Evolutionary conservation across 2,888 invertebrate genomes (phyloP).

Genomic region (Mythimna lalbum): DNA sequence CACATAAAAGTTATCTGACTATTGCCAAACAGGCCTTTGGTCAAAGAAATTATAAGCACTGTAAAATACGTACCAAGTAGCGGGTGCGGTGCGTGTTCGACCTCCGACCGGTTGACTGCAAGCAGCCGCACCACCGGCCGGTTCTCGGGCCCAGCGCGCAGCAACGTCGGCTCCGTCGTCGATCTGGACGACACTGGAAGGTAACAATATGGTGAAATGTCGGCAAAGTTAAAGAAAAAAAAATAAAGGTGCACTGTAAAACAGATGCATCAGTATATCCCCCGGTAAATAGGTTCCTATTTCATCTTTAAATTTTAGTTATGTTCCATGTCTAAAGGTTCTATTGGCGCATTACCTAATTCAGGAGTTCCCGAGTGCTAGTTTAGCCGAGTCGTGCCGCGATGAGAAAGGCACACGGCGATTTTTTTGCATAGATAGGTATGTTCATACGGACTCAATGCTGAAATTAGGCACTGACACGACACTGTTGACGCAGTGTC

Average conservation of each 20-base stretch:
- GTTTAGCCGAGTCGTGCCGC: neutral
- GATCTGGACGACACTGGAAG: constrained; percentile 78
- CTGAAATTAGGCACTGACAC: neutral
- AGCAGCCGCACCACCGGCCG: constrained; percentile 81
- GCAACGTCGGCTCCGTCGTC: constrained; percentile 71
- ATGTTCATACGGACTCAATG: neutral
- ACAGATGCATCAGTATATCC: neutral
- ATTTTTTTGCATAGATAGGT: neutral
- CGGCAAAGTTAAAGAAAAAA: neutral
- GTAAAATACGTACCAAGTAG: constrained; percentile 71
- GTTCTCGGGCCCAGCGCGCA: constrained; percentile 68
- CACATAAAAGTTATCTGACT: too few species aligned
- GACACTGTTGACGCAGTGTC: neutral
- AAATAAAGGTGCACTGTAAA: neutral
- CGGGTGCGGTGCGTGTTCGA: constrained; percentile 77
- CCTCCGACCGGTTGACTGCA: constrained; percentile 81
- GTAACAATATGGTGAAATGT: constrained; percentile 1
- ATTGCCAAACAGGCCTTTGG: neutral
- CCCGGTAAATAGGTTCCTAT: neutral
- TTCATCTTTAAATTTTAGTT: too few species aligned
- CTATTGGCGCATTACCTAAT: neutral
- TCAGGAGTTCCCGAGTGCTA: neutral
- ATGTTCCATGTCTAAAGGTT: too few species aligned
- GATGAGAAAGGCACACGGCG: neutral
- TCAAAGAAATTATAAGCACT: neutral